A percentile compares a stretch with the other conserved stretches of the same genome.
These are phyloP conservation scores for Chiloscyllium plagiosum DNA, from an alignment of 2,113 vertebrate species.

Conservation along the genomic window DNA sequence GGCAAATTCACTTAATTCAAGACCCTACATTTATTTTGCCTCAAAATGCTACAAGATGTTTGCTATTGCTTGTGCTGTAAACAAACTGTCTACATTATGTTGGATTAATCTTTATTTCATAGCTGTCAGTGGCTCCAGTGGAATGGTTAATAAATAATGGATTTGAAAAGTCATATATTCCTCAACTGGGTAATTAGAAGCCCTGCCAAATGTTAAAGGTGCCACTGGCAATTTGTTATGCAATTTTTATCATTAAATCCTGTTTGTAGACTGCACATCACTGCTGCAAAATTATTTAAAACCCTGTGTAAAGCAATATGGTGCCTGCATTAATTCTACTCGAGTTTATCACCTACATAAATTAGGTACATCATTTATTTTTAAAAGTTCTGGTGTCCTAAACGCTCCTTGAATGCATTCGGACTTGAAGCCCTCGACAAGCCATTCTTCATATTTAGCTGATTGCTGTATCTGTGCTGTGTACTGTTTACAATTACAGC, in stretches of 20 bases:
- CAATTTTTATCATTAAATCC: slow-evolving; percentile 28
- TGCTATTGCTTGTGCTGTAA: not conserved
- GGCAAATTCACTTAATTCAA: not conserved
- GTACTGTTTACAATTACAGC: not conserved
- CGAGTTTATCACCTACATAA: not conserved
- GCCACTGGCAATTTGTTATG: slow-evolving; percentile 22
- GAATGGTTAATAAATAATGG: slow-evolving; percentile 31
- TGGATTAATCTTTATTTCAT: slow-evolving; percentile 9
- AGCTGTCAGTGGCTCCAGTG: slow-evolving; percentile 10
- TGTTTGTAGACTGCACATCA: not conserved
- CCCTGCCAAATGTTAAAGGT: slow-evolving; percentile 23
- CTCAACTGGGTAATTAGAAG: slow-evolving; percentile 24
- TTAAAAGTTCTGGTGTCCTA: not conserved
- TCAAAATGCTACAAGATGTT: not conserved
- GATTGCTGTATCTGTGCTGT: not conserved
- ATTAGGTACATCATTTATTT: slow-evolving; percentile 23
- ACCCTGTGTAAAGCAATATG: not conserved
- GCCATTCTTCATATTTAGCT: not conserved
- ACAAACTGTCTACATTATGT: not conserved
- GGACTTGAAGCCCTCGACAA: not conserved
- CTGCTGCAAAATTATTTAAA: slow-evolving; percentile 10
- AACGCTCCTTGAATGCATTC: not conserved
- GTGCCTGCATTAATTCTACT: not conserved
- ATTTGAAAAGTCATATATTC: slow-evolving; percentile 28
- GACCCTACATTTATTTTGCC: not conserved